Conservation (phyloP, 2,888 invertebrate species). For the Incurvaria masculella region DNA sequence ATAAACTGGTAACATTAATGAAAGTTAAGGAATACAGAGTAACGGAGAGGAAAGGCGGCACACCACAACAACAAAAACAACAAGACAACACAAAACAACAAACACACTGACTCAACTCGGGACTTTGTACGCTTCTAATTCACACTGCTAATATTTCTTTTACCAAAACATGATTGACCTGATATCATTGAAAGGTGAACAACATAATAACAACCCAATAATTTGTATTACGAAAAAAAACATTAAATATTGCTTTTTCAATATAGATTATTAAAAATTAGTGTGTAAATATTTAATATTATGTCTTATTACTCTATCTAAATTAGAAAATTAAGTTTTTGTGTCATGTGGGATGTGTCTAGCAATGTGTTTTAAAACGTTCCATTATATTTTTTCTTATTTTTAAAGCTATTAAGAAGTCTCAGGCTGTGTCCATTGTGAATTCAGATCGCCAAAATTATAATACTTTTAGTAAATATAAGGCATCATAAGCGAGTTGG, state of each 20-base stretch:
- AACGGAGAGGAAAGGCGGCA: constrained; percentile 14
- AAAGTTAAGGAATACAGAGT: constrained; percentile 12
- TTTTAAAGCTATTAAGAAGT: too few species aligned
- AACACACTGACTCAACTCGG: constrained; percentile 12
- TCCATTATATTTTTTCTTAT: too few species aligned
- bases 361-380: too few species aligned
- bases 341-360: too few species aligned
- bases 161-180: constrained; percentile 3
- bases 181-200: constrained; percentile 5
- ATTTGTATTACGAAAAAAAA: constrained; percentile 8
- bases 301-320: too few species aligned
- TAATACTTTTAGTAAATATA: too few species aligned
- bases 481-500: too few species aligned
- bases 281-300: background rate
- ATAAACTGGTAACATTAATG: constrained; percentile 18
- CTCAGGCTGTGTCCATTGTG: too few species aligned
- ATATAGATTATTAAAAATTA: background rate
- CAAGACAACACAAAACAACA: constrained; percentile 12
- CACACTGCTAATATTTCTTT: background rate
- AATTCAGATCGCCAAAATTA: too few species aligned
- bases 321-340: too few species aligned
- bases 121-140: constrained; percentile 2
- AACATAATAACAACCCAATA: constrained; percentile 4
- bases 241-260: constrained; percentile 7
- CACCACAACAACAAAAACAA: constrained; percentile 15